phyloP scores from a whole-genome alignment of 2,797 vertebrate genomes.

The Argentina silus region DNA sequence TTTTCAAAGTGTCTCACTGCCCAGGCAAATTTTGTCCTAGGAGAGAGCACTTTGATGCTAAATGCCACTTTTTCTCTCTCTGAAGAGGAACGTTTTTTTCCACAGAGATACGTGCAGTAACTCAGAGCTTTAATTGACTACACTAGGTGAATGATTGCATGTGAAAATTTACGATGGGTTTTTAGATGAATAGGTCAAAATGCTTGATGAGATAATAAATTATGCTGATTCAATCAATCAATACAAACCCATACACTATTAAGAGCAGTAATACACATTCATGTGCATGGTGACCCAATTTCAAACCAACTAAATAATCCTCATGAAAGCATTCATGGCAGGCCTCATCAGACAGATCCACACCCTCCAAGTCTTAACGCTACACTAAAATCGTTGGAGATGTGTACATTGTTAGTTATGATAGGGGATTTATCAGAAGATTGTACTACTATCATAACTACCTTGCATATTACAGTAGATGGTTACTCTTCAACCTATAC shows the following conservation, averaged over 20 bases:
- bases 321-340: neutral
- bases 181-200: neutral
- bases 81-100: conserved; percentile 50
- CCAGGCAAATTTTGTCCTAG: conserved; percentile 79
- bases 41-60: conserved; percentile 70
- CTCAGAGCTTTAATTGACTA: conserved; percentile 1
- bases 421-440: neutral
- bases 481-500: no score
- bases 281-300: conserved; percentile 1
- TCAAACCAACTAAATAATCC: neutral
- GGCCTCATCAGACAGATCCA: neutral
- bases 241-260: neutral
- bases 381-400: no score
- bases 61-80: conserved; percentile 68
- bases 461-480: no score
- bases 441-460: neutral
- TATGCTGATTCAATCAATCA: neutral
- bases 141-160: neutral
- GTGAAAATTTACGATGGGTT: neutral
- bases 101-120: conserved; percentile 12
- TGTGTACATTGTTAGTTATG: neutral
- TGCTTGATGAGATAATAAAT: neutral
- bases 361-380: neutral
- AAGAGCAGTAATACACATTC: neutral
- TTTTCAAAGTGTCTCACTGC: conserved; percentile 72